Evolutionary conservation across 2,113 vertebrate genomes (phyloP), one percentile per base, ranked within the genome.

Genomic region (Epinephelus lanceolatus): DNA sequence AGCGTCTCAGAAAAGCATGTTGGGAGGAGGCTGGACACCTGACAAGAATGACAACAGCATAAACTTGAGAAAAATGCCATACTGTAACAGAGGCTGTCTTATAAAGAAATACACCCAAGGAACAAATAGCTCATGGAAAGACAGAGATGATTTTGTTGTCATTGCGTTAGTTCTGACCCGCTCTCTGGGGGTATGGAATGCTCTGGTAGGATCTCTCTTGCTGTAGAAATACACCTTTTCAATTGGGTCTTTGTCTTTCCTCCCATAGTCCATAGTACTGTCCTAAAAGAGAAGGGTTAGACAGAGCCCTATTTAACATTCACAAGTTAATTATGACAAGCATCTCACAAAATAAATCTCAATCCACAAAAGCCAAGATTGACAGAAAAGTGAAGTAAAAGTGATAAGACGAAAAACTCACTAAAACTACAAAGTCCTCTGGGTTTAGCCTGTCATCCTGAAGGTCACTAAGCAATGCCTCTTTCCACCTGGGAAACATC

Each of bases 211-310:
- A 51, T 96, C 5, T 4, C 8, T 25, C 82, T 97, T 98, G 71
- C 91, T 96, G 84, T 98, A 99, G 92, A 99, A 98, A 56, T 80
- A 72, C 72, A 97, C 93, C 0, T 94, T 90, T 68, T 97, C 93
- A 15, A 99, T 90, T 9, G 96, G 97, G 68, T 98, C 96, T 86
- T 96, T 84, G 2, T 95, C 93, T 66, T 96, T 92, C 95, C 95
- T 98, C 15, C 97, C 97, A 78, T 97, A 97, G 92, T 97, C 95
- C 84, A 96, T 95, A 63, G 88, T 79, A 90, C 96, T 88, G 69
- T 96, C 83, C 98, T 99, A 84, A 47, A 61, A 66, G 5, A 78
- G 0, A 71, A 45, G 6, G 7, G 0, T 8, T 6, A 72, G 37
- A 62, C 2, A 65, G 18, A 65, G 52, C 5, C 1, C 1, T 17